Conservation (phyloP, 2,113 vertebrate genomes). For the Balaeniceps rex region DNA sequence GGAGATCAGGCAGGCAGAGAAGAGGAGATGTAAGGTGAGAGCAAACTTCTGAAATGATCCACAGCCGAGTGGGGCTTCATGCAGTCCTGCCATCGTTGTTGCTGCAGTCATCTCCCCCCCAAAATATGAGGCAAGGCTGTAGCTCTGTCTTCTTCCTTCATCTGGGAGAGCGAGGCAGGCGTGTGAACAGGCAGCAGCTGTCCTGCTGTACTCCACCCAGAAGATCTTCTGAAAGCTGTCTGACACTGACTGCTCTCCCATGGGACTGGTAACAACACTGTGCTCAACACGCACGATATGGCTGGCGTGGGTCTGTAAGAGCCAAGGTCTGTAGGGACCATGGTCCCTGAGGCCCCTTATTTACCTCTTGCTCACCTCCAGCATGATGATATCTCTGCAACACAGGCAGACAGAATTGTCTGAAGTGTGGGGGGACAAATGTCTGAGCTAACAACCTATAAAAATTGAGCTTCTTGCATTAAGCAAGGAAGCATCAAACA, state of each 20-base stretch:
- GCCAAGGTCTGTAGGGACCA: not conserved
- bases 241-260: not conserved
- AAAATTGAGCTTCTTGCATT: not conserved
- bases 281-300: rapidly evolving
- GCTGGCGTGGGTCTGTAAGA: not conserved
- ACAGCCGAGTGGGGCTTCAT: not conserved
- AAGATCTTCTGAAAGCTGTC: not conserved
- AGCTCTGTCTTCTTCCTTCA: not conserved
- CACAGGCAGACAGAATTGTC: not conserved
- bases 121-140: not conserved
- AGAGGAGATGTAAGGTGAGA: not conserved
- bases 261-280: not conserved
- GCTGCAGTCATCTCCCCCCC: not conserved
- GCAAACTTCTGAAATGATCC: not conserved
- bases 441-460: not conserved
- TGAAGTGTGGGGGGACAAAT: not conserved
- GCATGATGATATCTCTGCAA: not conserved
- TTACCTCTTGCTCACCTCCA: not conserved
- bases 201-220: not conserved
- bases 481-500: not conserved
- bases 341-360: not conserved
- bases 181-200: not conserved
- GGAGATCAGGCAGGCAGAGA: not conserved
- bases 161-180: rapidly evolving
- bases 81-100: not conserved